phyloP scores from a whole-genome alignment of 2,888 invertebrate genomes.

The Leucoptera coffeella region DNA sequence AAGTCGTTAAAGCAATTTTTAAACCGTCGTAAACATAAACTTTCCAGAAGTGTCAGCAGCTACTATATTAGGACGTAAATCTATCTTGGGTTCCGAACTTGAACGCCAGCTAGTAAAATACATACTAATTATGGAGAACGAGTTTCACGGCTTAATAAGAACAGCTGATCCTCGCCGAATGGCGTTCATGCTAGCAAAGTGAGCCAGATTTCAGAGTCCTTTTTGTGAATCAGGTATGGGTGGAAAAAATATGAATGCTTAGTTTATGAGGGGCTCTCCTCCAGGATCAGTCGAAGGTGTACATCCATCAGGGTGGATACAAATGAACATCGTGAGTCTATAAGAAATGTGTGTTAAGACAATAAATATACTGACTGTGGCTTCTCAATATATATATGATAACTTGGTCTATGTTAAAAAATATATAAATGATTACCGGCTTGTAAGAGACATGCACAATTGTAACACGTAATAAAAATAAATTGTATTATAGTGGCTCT shows the following conservation, averaged over 20 bases:
- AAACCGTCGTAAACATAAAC: too few relatives aligned
- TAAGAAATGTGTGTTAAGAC: too few relatives aligned
- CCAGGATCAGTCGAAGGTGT: conserved; percentile 9
- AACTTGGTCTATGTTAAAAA: too few relatives aligned
- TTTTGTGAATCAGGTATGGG: conserved; percentile 6
- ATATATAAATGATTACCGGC: too few relatives aligned
- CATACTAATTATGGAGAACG: conserved; percentile 6
- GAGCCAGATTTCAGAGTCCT: conserved; percentile 5
- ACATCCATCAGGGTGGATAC: conserved; percentile 12
- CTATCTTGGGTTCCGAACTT: conserved; percentile 5
- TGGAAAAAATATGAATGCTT: conserved; percentile 11
- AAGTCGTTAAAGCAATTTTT: too few relatives aligned
- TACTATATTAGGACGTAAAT: conserved; percentile 7
- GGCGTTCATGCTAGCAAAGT: conserved; percentile 6
- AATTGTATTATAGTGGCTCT: too few relatives aligned
- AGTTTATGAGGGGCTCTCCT: conserved; percentile 12
- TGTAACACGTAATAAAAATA: too few relatives aligned
- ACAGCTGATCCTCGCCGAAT: conserved; percentile 6
- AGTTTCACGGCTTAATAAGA: conserved; percentile 5
- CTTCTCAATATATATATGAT: too few relatives aligned
- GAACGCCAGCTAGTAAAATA: conserved; percentile 5
- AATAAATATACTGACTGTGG: too few relatives aligned
- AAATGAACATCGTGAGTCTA: conserved; percentile 11
- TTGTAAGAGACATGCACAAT: too few relatives aligned
- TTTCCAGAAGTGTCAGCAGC: conserved; percentile 3